Base-by-base conservation (phyloP, 2,888 invertebrate species). In the Phorcus lineatus region DNA sequence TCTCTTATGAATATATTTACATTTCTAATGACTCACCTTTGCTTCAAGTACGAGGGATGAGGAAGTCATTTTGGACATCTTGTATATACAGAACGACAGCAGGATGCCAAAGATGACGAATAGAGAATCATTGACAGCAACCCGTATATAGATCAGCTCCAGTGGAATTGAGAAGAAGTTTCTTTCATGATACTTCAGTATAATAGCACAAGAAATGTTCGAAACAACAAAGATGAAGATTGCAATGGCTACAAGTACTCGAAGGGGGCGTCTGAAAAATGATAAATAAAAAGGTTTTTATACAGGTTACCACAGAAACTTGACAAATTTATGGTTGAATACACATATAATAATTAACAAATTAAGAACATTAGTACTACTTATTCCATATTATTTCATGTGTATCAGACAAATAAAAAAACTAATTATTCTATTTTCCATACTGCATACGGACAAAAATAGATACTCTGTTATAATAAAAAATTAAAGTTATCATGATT, bases 41-140 rank as follows among this genome's bases (percentile, higher is more conserved):
- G 92, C 91, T 86, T 92, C 92, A 53, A 92, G 86, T 7, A 92
- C 90, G n/a, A 90, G 85, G 74, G 87, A 89, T 6, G 91, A 87
- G 0, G 92, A 87, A 4, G 92, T 84, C 86, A 91, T 87, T 77
- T 89, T 91, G n/a, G 91, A 87, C 88, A 93, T 89, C 77, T 88
- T 90, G 85, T 88, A 91, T 52, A 93, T 90, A 83, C 90, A 91
- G 57, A 90, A 79, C 19, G 92, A 89, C 66, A 93, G 86, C 0
- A 87, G 78, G 70, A 90, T 85, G 40, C 90, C 91, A 74, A 88
- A 85, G 11, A 91, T 83, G 24, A 93, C 82, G 78, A 92, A 93
- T 57, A 92, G 87, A 0, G 89, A 82, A 77, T 92, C 93, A 80
- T 91, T 92, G 77, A 92, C 87, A 28, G 88, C 86, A 11, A 93